Evolutionary conservation across 2,113 vertebrate genomes (phyloP), one percentile per base, ranked within the genome.

Genomic region (Gambusia holbrooki): DNA sequence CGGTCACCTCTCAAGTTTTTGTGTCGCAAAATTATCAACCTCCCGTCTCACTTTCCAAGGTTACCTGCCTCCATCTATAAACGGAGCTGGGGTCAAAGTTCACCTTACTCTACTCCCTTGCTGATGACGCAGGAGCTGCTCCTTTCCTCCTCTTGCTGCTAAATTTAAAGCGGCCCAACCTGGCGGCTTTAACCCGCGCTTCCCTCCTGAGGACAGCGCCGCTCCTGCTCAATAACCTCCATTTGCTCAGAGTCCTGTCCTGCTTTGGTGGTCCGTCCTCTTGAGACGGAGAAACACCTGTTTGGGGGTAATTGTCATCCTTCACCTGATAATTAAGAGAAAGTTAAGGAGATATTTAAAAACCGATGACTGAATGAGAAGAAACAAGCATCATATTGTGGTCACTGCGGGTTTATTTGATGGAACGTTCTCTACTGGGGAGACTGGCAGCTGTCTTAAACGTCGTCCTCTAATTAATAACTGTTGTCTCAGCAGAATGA

Each of bases 1-100:
- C 17, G 51, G 51, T 25, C 51, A 25, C 25, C 22, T 25, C 81
- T 68, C 1, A 32, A 81, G 84, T 78, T 74, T 82, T 90, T 83
- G 77, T 92, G 87, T 86, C 68, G 81, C 76, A 88, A 87, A 88
- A 88, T 84, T 86, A 90, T 90, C 87, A 81, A 80, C 88, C 87
- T 90, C 82, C 40, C 58, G 54, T 14, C 78, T 80, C 80, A 60
- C 45, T 73, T 61, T 84, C 61, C 87, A 89, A 91, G 91, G 89
- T 91, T 32, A 48, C 51, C n/a, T 4, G 5, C 61, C 81, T 85
- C 86, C 82, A 45, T 86, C 85, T 88, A 90, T 80, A 92, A 90
- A 81, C 27, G 76, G 82, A 89, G 70, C 64, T 0, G 1, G 17
- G 84, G 85, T 89, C 90, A 87, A 70, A 84, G 88, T 82, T 88